Evolutionary conservation across 2,888 invertebrate species (phyloP), one percentile per base, ranked within the genome.

Genomic region (Eustalomyia histrio): DNA sequence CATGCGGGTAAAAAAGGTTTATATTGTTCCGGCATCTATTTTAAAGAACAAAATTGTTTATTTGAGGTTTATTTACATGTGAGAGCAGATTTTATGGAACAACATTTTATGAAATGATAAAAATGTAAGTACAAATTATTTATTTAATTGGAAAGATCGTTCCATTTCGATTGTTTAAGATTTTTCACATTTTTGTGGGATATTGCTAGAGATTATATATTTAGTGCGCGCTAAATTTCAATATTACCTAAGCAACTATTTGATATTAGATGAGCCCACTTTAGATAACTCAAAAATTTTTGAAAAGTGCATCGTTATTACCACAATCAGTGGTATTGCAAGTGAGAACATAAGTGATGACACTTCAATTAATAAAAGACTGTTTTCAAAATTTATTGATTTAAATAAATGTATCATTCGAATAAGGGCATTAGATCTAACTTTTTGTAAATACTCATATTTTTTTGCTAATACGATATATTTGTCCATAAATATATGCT

Each of bases 61-160:
- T 74, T 87, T 10, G 87, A 87, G 43, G 74, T 84, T 52, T 87
- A 84, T 60, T 65, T 86, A 7, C 86, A 86, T 65, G 85, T 87
- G 2, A 83, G 87, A 55, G 84, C 84, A 35, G 85, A 84, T 1
- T 79, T 50, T 16, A 52, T 16, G 50, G 68, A 47, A 24, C 73
- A 79, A 43, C 35, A 53, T 57, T 55, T 61, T 17, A 58, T 76
- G n/a, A 80, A 68, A 47, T 53, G 29, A 65, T 14, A 16, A 33
- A 58, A 33, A 47, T n/a, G 29, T n/a, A n/a, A n/a, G n/a, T n/a
- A 39, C 10, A 39, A 39, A 39, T 2, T 39, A 39, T 9, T n/a
- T 47, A n/a, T 24, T 43, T 39, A 10, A 47, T n/a, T n/a, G n/a
- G n/a, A 58, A 57, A 7, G 1, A 52, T 29, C 9, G 1, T 47